These are phyloP conservation scores for Microplitis manilae DNA, from an alignment of 2,888 invertebrate species.

Conservation along the genomic window DNA sequence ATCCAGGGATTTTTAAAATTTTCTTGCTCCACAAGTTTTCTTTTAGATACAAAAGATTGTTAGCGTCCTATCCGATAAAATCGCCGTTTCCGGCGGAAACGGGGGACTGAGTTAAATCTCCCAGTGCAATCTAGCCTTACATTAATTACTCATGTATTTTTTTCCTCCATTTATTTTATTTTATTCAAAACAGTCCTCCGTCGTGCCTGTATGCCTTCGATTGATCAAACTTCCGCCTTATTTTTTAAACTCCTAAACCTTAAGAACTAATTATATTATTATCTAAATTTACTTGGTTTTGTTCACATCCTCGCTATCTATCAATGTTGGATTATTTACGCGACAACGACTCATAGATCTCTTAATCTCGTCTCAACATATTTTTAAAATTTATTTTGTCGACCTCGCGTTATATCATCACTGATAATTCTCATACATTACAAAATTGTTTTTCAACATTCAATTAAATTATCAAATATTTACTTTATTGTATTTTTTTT, in stretches of 20 bases:
- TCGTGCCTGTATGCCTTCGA: neutral
- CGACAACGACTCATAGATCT: no score
- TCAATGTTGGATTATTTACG: no score
- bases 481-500: no score
- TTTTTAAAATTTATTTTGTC: no score
- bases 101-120: neutral
- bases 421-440: no score
- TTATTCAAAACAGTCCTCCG: neutral
- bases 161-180: neutral
- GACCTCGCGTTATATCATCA: no score
- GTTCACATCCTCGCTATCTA: no score
- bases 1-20: neutral
- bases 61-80: neutral
- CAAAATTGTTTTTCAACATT: no score
- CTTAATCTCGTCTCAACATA: no score
- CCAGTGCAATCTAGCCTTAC: no score
- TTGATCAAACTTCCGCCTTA: neutral
- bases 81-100: neutral
- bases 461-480: no score
- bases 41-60: conserved; percentile 2
- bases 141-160: neutral
- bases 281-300: neutral
- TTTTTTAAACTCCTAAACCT: neutral
- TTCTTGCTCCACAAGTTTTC: conserved; percentile 8
- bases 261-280: neutral